Evolutionary conservation across 2,113 vertebrate species (phyloP).

Genomic region (Stomatorhinus ivindoensis): DNA sequence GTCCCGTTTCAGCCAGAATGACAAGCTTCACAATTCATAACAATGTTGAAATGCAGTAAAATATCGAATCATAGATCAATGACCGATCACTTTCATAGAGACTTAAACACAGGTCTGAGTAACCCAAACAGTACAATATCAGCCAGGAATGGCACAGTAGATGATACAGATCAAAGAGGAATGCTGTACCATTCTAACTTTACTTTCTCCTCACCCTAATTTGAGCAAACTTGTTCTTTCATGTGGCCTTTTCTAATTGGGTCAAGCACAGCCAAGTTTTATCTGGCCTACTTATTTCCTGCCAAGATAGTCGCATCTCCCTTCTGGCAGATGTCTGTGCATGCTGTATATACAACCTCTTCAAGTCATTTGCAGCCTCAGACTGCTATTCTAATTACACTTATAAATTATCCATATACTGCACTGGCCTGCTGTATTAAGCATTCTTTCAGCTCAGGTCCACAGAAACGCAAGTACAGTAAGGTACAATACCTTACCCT

Average conservation of each 20-base stretch:
- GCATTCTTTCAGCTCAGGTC: background rate
- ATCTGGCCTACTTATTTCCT: background rate
- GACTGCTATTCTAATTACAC: background rate
- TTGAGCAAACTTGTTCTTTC: background rate
- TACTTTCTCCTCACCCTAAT: background rate
- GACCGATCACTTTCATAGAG: background rate
- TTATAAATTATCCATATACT: background rate
- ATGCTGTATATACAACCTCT: background rate
- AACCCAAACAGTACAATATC: background rate
- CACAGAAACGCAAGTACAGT: background rate
- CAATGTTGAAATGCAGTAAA: background rate
- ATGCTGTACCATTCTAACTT: background rate
- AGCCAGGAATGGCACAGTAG: background rate
- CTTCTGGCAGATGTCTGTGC: background rate
- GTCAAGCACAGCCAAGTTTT: background rate
- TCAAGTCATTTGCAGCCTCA: background rate
- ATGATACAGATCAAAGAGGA: background rate
- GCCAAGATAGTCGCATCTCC: background rate
- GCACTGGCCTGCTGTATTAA: background rate
- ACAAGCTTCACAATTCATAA: background rate
- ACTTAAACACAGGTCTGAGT: background rate
- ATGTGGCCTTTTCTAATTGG: background rate
- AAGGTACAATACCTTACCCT: background rate
- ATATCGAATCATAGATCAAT: background rate
- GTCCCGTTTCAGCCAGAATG: background rate